Conservation (phyloP, 2,797 vertebrate genomes). For the Scarus forsteni region DNA sequence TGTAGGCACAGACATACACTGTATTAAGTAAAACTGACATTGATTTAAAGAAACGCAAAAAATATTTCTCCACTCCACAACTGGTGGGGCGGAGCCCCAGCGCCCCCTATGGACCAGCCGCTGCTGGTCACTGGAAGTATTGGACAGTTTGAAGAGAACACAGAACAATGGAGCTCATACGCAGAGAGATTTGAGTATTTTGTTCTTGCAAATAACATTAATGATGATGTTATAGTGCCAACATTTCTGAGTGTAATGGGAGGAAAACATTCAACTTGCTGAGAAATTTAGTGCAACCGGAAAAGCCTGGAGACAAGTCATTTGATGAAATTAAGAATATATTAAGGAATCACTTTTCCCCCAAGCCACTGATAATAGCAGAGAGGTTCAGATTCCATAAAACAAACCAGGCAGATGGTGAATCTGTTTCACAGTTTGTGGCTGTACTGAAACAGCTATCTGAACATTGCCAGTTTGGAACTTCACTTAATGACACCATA, state of each 20-base stretch:
- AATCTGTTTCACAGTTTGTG: conserved; percentile 39
- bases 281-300: conserved; percentile 34
- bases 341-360: conserved; percentile 33
- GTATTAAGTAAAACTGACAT: too few relatives aligned
- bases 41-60: too few relatives aligned
- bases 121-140: too few relatives aligned
- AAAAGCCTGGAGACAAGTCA: conserved; percentile 23
- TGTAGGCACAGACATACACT: too few relatives aligned
- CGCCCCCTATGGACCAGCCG: too few relatives aligned
- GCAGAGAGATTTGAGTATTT: background rate
- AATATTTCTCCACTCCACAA: too few relatives aligned
- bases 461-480: conserved; percentile 52
- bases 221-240: conserved; percentile 6
- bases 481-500: conserved; percentile 24
- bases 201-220: background rate
- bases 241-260: conserved; percentile 44
- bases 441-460: conserved; percentile 32
- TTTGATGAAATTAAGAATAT: conserved; percentile 34
- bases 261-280: conserved; percentile 39
- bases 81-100: too few relatives aligned
- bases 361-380: conserved; percentile 28
- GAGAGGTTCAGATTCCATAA: conserved; percentile 51
- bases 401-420: conserved; percentile 43
- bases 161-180: background rate
- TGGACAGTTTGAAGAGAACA: background rate